Evolutionary conservation across 2,113 vertebrate species (phyloP), one percentile per base, ranked within the genome.

Genomic region (Sturnus vulgaris): DNA sequence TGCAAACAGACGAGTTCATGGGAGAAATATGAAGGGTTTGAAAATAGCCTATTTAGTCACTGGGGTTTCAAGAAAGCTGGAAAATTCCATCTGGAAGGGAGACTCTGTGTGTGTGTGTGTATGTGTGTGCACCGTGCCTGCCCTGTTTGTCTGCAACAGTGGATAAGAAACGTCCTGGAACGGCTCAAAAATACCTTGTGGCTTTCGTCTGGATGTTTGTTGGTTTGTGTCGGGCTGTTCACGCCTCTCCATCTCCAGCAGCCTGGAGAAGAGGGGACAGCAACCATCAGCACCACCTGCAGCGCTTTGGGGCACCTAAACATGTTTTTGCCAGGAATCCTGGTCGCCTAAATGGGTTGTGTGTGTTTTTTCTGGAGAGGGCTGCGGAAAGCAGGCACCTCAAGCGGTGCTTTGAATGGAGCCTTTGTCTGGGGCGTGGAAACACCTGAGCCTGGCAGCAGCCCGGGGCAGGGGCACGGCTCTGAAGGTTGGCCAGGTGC

Each of bases 51-150:
- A 24, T 70, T 93, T 95, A 94, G 92, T 93, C 88, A 94, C 71
- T 63, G n/a, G 72, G 72, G 80, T 69, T 96, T 95, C 76, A 93
- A 94, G 81, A 95, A 90, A 87, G 86, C 84, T 96, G 95, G 96
- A 97, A 97, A 97, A 97, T 96, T 94, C 94, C 96, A 63, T 93
- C 92, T 93, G 96, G 91, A 96, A 93, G 86, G 78, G 90, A 92
- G 88, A 40, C 86, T 69, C 79, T 28, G 82, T 70, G 22, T 73
- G 52, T 53, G 52, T 86, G 63, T 18, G 53, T 65, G 70, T 30
- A 52, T 73, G 52, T 53, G 52, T 86, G 63, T 18, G 53, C 84
- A 86, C 73, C 35, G 50, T 91, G 95, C 88, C 86, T 96, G 95
- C 63, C 88, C 88, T 97, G 94, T 97, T 96, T 97, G 96, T 96